Percentiles rank a stretch among this genome's conserved stretches.
These are phyloP conservation scores for Drosophila birchii DNA, from an alignment of 2,888 invertebrate genomes.

Conservation along the genomic window DNA sequence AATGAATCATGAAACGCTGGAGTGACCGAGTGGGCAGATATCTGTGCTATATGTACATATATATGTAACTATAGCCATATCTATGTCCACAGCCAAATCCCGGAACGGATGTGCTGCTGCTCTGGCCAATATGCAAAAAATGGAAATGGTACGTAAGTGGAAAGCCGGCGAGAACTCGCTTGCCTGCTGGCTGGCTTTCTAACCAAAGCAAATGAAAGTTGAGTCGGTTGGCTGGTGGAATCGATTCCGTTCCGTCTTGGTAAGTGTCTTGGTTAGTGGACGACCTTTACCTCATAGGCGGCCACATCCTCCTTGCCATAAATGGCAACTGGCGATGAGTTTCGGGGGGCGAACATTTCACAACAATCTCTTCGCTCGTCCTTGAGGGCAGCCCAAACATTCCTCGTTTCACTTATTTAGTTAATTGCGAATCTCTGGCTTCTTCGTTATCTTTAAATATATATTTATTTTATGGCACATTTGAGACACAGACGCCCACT, in stretches of 20 bases:
- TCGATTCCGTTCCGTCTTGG: constrained; percentile 11
- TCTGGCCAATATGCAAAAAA: constrained; percentile 36
- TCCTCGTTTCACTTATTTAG: constrained; percentile 44
- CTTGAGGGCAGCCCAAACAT: constrained; percentile 33
- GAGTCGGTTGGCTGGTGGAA: constrained; percentile 13
- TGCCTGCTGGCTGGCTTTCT: constrained; percentile 31
- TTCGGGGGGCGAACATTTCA: constrained; percentile 85
- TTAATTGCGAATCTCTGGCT: constrained; percentile 32
- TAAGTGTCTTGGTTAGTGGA: constrained; percentile 4
- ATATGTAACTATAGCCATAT: not conserved
- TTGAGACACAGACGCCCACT: constrained; percentile 62
- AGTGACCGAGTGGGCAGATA: constrained; percentile 35
- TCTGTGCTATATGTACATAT: constrained; percentile 10
- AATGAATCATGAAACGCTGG: constrained; percentile 55
- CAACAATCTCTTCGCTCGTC: constrained; percentile 38
- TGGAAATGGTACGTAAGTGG: constrained; percentile 20
- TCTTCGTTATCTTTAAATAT: constrained; percentile 25
- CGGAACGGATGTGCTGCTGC: constrained; percentile 42
- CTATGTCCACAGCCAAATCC: constrained; percentile 9
- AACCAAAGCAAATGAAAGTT: constrained; percentile 40
- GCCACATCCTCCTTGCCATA: constrained; percentile 84
- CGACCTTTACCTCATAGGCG: constrained; percentile 84
- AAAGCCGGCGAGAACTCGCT: constrained; percentile 37
- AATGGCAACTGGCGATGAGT: constrained; percentile 84
- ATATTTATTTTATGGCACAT: constrained; percentile 47